Conservation (phyloP, 2,888 invertebrate genomes). For the Iphiclides podalirius region DNA sequence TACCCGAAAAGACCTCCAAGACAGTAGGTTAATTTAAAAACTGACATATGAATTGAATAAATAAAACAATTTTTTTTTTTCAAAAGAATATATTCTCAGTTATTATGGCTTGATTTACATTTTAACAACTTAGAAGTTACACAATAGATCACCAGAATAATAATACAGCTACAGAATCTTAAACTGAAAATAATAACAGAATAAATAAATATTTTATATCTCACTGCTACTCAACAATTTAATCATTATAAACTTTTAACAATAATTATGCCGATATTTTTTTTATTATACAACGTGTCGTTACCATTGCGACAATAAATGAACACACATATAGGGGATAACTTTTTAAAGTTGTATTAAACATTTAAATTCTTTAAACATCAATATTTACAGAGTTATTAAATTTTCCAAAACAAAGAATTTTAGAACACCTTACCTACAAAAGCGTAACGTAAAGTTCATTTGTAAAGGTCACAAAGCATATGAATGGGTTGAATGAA, state of each 20-base stretch:
- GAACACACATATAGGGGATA: too few relatives aligned
- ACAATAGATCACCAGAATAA: constrained; percentile 75
- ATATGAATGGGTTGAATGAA: too few relatives aligned
- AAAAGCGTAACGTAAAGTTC: too few relatives aligned
- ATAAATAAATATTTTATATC: constrained; percentile 73
- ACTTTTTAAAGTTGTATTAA: too few relatives aligned
- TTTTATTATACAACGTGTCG: too few relatives aligned
- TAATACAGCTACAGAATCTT: constrained; percentile 73
- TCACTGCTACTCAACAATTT: constrained; percentile 77
- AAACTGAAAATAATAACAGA: constrained; percentile 66
- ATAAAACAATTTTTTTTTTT: constrained; percentile 53
- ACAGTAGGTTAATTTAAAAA: not conserved
- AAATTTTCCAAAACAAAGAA: too few relatives aligned
- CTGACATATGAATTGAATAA: constrained; percentile 25
- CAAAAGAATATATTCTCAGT: constrained; percentile 80
- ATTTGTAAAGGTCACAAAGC: too few relatives aligned
- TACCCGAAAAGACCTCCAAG: constrained; percentile 2
- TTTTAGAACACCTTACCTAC: too few relatives aligned
- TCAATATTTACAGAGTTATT: too few relatives aligned
- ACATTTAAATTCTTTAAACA: too few relatives aligned
- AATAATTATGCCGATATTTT: constrained; percentile 74
- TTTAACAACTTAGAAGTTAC: constrained; percentile 79
- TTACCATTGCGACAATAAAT: too few relatives aligned
- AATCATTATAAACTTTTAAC: constrained; percentile 72
- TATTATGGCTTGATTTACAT: constrained; percentile 80